Evolutionary conservation across 2,888 invertebrate species (phyloP), one percentile per base, ranked within the genome.

Genomic region (Ochropacha duplaris): DNA sequence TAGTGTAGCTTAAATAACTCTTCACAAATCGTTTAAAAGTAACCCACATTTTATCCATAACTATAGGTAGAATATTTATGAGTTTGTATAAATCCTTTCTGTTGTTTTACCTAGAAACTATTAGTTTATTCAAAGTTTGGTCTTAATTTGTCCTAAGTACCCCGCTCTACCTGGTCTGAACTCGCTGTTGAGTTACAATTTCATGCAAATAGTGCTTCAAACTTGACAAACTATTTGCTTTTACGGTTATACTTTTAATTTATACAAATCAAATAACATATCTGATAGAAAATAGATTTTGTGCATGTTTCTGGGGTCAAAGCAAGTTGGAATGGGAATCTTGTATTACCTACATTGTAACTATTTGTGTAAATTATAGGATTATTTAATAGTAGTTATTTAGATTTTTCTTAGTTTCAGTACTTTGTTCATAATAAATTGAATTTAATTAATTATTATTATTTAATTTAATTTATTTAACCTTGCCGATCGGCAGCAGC

Each of bases 131-230:
- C 62, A 66, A 72, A 76, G 61, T 74, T 71, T 64, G 61, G 58
- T 61, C 66, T 61, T 70, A 71, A 70, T 66, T n/a, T 66, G 66
- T 61, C 61, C 54, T 68, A 66, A 68, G 71, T 44, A 44, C 44
- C 6, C 44, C 16, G 3, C 44, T 19, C 44, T 65, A 71, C 61
- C 57, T 62, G 63, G 64, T 67, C 56, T 57, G 62, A 68, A 67
- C 66, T 56, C 59, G 24, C 52, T 51, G 55, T 44, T 57, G 60
- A 64, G 64, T 61, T 61, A 61, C 65, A 63, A 62, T 62, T 75
- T 68, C 60, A 71, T 70, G 72, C 69, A 74, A 73, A 76, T 70
- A 66, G 62, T 64, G 65, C 67, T 73, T 65, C 64, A 74, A 74
- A 54, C 58, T 44, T 44, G 44, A 44, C 28, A 60, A 31, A 57